Evolutionary conservation across 2,113 vertebrate species (phyloP).

Genomic region (Brachirus orientalis): DNA sequence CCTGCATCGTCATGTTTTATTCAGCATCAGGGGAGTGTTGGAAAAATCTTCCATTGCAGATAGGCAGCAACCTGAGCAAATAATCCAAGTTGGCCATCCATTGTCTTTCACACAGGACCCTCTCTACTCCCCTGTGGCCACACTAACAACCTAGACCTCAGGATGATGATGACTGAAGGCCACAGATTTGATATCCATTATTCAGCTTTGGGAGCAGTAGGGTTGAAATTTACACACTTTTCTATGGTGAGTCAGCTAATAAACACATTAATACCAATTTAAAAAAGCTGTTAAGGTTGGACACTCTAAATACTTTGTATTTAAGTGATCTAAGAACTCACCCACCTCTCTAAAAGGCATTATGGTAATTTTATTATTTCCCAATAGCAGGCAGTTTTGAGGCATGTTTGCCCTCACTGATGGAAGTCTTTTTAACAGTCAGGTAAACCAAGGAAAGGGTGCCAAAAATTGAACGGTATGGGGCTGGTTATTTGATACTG

Average conservation of each 20-base stretch:
- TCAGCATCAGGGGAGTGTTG: constrained; percentile 81
- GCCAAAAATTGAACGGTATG: too few species aligned
- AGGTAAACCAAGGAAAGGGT: too few species aligned
- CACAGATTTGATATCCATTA: constrained; percentile 83
- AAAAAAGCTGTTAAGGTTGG: background rate
- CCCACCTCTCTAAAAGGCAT: background rate
- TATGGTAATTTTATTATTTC: background rate
- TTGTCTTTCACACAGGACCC: constrained; percentile 60
- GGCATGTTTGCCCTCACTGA: background rate
- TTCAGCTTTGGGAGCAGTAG: constrained; percentile 71
- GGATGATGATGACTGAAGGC: constrained; percentile 74
- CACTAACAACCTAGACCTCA: constrained; percentile 33
- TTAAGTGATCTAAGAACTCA: background rate
- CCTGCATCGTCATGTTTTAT: constrained; percentile 87
- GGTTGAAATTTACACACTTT: constrained; percentile 75
- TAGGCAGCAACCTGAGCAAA: constrained; percentile 65
- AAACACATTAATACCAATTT: background rate
- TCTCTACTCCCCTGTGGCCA: constrained; percentile 50
- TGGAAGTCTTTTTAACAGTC: too few species aligned
- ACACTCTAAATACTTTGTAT: background rate
- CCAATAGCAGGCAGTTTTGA: background rate
- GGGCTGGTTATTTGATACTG: too few species aligned
- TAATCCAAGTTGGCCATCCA: constrained; percentile 37
- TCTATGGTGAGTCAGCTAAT: constrained; percentile 44
- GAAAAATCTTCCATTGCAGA: constrained; percentile 79